Conservation (phyloP, 1,140 invertebrate species). For the Marisa cornuarietis region DNA sequence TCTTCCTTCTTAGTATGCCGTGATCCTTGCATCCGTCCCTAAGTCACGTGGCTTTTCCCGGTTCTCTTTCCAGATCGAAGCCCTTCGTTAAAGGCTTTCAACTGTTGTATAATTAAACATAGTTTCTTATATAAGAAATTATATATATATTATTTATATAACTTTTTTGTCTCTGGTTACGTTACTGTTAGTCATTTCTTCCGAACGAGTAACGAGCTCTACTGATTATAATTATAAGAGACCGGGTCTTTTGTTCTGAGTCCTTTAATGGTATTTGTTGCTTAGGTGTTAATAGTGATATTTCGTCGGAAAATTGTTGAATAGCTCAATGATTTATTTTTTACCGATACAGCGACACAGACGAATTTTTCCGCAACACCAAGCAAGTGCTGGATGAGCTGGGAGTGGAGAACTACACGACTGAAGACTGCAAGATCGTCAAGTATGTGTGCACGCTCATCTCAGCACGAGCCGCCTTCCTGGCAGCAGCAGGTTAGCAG, state of each 20-base stretch:
- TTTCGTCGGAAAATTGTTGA: not conserved
- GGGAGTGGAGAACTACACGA: constrained; percentile 79
- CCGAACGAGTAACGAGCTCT: no score
- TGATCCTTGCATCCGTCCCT: not conserved
- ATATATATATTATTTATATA: no score
- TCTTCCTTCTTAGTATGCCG: no score
- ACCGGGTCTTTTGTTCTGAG: no score
- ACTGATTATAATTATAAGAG: no score
- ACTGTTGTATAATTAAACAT: no score
- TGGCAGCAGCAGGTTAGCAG: constrained; percentile 87
- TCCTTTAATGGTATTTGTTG: no score
- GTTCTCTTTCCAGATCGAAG: constrained; percentile 76
- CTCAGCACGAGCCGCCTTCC: constrained; percentile 88
- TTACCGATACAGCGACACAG: constrained; percentile 51
- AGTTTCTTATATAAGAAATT: no score
- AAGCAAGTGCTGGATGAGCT: constrained; percentile 88
- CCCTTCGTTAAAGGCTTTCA: constrained; percentile 84
- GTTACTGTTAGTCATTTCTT: no score
- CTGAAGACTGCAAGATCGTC: constrained; percentile 87
- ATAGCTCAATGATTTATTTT: not conserved
- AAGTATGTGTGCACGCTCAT: constrained; percentile 92
- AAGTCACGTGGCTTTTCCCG: not conserved
- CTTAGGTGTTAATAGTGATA: not conserved
- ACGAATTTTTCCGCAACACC: constrained; percentile 77
- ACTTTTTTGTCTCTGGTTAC: no score